phyloP scores from a whole-genome alignment of 2,113 vertebrate species.

The Cyanistes caeruleus region DNA sequence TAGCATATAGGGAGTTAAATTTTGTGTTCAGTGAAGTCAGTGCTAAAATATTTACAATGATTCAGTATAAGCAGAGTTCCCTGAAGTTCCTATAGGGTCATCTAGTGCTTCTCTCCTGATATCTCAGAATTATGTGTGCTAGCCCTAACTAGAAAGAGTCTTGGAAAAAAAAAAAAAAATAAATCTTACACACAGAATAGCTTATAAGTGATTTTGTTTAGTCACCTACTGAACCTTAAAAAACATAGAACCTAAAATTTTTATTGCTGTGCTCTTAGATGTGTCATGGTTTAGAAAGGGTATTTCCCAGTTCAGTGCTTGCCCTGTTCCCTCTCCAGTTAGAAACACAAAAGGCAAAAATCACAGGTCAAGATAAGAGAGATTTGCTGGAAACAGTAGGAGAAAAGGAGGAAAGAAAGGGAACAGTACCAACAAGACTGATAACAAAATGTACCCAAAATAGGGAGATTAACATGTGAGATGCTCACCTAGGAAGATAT shows the following conservation, averaged over 20 bases:
- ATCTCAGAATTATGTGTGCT: not conserved
- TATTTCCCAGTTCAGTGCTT: not conserved
- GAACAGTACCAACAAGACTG: not conserved
- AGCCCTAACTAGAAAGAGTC: not conserved
- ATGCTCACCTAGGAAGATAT: not conserved
- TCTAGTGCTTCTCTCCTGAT: not conserved
- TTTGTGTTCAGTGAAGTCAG: not conserved
- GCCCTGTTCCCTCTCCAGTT: not conserved
- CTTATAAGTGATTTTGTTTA: not conserved
- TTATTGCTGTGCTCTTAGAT: not conserved
- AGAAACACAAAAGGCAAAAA: not conserved
- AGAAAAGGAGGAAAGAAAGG: not conserved
- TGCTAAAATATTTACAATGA: not conserved
- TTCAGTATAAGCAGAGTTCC: not conserved
- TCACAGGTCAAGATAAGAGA: not conserved
- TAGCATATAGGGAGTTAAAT: not conserved
- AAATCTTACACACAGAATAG: not conserved
- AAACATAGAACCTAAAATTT: not conserved
- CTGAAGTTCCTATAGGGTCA: not conserved
- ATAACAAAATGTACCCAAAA: not conserved
- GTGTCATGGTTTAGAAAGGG: not conserved
- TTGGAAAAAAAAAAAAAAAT: not conserved
- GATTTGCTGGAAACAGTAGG: not conserved
- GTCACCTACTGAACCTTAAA: not conserved
- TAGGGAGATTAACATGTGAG: rapidly evolving